Percentiles rank a stretch among this genome's conserved stretches.
Evolutionary conservation across 2,888 invertebrate genomes (phyloP).

Genomic region (Agrotis ipsilon): DNA sequence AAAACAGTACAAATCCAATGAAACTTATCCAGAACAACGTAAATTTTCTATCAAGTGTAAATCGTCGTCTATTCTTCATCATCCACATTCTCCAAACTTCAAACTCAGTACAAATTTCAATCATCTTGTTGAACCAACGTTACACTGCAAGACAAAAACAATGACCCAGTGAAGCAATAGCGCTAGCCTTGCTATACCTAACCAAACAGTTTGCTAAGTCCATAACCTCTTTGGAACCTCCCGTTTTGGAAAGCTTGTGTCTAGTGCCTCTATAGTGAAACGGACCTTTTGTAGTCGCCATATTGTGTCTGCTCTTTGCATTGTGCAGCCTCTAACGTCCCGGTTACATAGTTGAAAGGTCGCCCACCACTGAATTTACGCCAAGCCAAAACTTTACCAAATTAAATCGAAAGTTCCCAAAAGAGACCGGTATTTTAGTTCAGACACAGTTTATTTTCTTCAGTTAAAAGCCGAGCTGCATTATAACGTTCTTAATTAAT

Average conservation of each 20-base stretch:
- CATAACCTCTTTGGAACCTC: slow-evolving; percentile 28
- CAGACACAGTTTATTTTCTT: slow-evolving; percentile 43
- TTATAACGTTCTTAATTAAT: slow-evolving; percentile 46
- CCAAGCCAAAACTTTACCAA: slow-evolving; percentile 43
- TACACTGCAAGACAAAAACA: slow-evolving; percentile 10
- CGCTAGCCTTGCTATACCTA: not conserved
- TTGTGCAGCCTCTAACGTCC: slow-evolving; percentile 26
- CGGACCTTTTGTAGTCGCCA: slow-evolving; percentile 38
- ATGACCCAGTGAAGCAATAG: slow-evolving; percentile 2
- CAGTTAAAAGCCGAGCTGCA: slow-evolving; percentile 37
- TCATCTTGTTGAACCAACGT: not conserved
- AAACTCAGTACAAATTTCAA: not conserved
- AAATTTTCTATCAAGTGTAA: not conserved
- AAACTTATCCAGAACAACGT: not conserved
- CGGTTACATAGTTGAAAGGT: slow-evolving; percentile 50
- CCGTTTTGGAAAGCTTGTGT: slow-evolving; percentile 3
- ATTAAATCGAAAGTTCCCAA: slow-evolving; percentile 51
- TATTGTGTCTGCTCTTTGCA: slow-evolving; percentile 16
- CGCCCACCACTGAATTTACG: slow-evolving; percentile 40
- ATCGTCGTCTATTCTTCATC: not conserved
- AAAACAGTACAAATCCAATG: too few relatives aligned
- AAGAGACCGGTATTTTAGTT: slow-evolving; percentile 37
- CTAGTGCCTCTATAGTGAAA: slow-evolving; percentile 7
- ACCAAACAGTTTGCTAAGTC: slow-evolving; percentile 23
- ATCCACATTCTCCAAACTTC: not conserved